Conservation (phyloP, 2,888 invertebrate genomes). For the Nemapogon koenigi region DNA sequence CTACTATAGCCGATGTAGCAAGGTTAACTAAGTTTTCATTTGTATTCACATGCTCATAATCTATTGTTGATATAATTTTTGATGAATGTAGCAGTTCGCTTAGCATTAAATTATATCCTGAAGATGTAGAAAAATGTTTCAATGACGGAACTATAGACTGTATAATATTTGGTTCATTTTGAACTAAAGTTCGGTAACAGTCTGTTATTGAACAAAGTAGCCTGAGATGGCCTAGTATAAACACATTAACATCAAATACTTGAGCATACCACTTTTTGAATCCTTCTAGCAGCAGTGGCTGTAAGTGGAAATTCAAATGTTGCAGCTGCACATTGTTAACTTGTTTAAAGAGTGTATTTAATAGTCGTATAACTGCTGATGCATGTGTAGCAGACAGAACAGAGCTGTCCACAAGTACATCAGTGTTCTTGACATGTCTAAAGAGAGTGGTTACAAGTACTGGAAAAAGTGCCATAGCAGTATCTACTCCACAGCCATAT, state of each 20-base stretch:
- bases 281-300: constrained; percentile 44
- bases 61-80: constrained; percentile 46
- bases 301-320: constrained; percentile 30
- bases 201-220: constrained; percentile 40
- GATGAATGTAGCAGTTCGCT: constrained; percentile 40
- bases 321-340: no score
- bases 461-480: constrained; percentile 53
- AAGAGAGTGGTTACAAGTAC: constrained; percentile 61
- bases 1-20: constrained; percentile 33
- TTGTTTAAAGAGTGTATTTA: constrained; percentile 36
- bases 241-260: no score
- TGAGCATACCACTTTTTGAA: constrained; percentile 57
- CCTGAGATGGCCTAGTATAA: constrained; percentile 46
- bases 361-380: constrained; percentile 56
- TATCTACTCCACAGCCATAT: constrained; percentile 39
- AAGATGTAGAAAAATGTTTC: not conserved
- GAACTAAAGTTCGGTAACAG: constrained; percentile 39
- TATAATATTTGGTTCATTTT: not conserved
- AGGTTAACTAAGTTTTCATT: constrained; percentile 42
- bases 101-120: constrained; percentile 25
- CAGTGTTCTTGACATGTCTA: constrained; percentile 65
- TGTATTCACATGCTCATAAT: constrained; percentile 31
- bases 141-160: constrained; percentile 15
- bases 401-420: constrained; percentile 42
- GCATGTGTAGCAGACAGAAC: constrained; percentile 64